Evolutionary conservation across 2,113 vertebrate genomes (phyloP), one percentile per base, ranked within the genome.

Genomic region (Anguilla japonica): DNA sequence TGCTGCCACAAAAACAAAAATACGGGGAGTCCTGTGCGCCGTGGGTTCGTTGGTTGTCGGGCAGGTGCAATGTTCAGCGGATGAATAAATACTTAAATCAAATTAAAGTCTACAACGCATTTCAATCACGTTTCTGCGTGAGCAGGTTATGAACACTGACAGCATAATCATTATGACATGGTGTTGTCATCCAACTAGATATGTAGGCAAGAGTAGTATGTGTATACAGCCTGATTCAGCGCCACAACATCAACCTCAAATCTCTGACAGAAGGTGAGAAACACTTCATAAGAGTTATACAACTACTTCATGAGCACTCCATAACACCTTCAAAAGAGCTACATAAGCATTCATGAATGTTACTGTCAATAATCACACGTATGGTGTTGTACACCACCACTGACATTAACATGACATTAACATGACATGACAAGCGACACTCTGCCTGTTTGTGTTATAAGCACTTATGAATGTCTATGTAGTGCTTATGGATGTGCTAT

Each of bases 1-100:
- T 87, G 82, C 84, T 88, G 88, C 88, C 89, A 91, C 82, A 87
- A 86, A 41, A 78, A 83, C 89, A 89, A 81, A 87, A 89, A 85
- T 86, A 85, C 63, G 79, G 39, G 20, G 40, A 5, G 15, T 3
- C 79, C 40, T 80, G 39, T 79, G 75, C 75, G 1, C 8, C 2
- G 29, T 40, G 20, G 18, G 20, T 29, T 34, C 34, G 71, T 26
- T 80, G 4, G 79, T 15, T 80, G 79, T 41, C 11, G 82, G 89
- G 81, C 79, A 90, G 90, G 88, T 89, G 86, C 71, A 75, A 11
- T 34, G 26, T 26, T 29, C n/a, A 90, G 90, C 85, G 71, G 29
- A 88, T 87, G 89, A 91, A 91, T 91, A 87, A 88, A 89, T 67
- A 67, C 60, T 26, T 26, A 4, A 22, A 67, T 22, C 60, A 67